Evolutionary conservation across 2,797 vertebrate genomes (phyloP), one percentile per base, ranked within the genome.

Genomic region (Lithobates pipiens): DNA sequence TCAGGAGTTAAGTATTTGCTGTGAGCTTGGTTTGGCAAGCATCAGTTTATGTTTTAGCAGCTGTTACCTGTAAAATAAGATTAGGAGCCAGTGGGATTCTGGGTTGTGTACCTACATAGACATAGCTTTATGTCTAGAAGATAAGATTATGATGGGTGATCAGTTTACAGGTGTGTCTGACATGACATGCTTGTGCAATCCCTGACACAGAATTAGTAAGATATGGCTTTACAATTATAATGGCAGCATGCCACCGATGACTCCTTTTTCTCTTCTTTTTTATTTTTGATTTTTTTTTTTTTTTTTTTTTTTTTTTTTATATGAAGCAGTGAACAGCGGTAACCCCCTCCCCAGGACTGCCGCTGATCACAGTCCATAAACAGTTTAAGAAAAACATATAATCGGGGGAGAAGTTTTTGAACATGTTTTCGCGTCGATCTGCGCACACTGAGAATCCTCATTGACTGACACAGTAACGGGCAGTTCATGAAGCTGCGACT

Each of bases 1-100:
- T 50, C 21, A 57, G 7, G 69, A 11, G n/a, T 46, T 80, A 76
- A 86, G 10, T 21, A 61, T 87, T 1, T 39, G 21, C 27, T 36
- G 23, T 15, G 65, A 61, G 10, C 29, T 46, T 36, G 70, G 68
- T 70, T 77, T 86, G 85, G 85, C 85, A 72, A 65, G 70, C 42
- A 63, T 67, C 57, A 57, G 77, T 85, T 72, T 79, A 50, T 85
- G 70, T 85, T 82, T 73, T 77, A 77, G 80, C 85, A 86, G 85
- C 80, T 86, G 85, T 86, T 82, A 77, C 79, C 80, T 86, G 85
- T 86, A 82, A 80, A 85, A 75, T 54, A 76, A 76, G 73, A 68
- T 77, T 21, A 70, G 9, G 61, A 16, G 74, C 80, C 80, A 27
- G 6, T 11, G 75, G 74, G 50, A 67, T 32, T 9, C 21, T 27